Conservation (phyloP, 2,113 vertebrate species). For the Misgurnus mizolepis region DNA sequence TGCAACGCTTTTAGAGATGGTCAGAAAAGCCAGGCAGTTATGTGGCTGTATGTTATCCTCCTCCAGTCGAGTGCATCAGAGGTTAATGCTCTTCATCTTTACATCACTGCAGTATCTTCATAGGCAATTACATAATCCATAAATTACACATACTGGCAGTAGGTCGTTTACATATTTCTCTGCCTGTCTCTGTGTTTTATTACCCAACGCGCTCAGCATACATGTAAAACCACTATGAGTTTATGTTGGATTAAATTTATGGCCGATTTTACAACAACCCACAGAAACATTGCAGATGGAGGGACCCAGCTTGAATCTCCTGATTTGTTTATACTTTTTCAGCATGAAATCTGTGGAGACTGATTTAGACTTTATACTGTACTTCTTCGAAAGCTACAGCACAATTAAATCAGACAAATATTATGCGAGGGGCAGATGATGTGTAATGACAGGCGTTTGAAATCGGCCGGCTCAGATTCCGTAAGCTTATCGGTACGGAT, state of each 20-base stretch:
- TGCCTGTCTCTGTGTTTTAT: slow-evolving; percentile 28
- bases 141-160: slow-evolving; percentile 6
- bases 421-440: not conserved
- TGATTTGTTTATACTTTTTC: not conserved
- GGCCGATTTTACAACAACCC: not conserved
- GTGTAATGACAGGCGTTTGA: not conserved
- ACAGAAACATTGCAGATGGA: not conserved
- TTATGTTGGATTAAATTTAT: slow-evolving; percentile 27
- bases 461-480: not conserved
- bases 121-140: slow-evolving; percentile 39
- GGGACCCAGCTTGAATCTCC: not conserved
- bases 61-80: slow-evolving; percentile 1
- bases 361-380: no score
- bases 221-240: not conserved
- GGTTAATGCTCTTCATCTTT: slow-evolving; percentile 35
- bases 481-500: not conserved
- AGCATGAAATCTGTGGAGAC: not conserved
- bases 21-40: slow-evolving; percentile 18
- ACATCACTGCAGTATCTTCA: slow-evolving; percentile 24
- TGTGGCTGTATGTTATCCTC: slow-evolving; percentile 19
- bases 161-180: slow-evolving; percentile 34
- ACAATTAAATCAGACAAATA: not conserved
- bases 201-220: slow-evolving; percentile 7
- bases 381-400: no score
- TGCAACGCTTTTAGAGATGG: not conserved